A percentile compares a stretch with the other conserved stretches of the same genome.
These are phyloP conservation scores for Ophthalmolycus amberensis DNA, from an alignment of 2,113 vertebrate genomes.

Conservation along the genomic window DNA sequence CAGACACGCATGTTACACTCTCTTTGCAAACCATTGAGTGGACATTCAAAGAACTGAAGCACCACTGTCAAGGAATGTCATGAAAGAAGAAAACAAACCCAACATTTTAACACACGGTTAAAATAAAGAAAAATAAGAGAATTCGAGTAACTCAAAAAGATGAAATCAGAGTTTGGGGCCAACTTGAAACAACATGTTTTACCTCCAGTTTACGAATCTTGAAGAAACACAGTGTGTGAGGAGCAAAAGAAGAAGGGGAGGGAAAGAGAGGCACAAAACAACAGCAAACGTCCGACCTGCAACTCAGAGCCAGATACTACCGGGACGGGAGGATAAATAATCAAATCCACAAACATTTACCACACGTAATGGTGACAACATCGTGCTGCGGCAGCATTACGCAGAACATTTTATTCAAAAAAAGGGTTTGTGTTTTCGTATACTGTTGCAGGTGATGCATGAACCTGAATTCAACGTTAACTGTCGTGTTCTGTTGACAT, in stretches of 20 bases:
- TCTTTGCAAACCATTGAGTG: background rate
- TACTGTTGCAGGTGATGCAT: background rate
- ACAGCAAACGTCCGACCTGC: conserved; percentile 22
- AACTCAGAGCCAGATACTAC: conserved; percentile 17
- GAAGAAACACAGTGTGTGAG: conserved; percentile 71
- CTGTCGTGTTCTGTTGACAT: background rate
- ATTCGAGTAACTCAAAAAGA: conserved; percentile 15
- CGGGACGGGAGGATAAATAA: conserved; percentile 6
- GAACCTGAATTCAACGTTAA: background rate
- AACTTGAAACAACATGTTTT: conserved; percentile 73
- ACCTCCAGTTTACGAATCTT: conserved; percentile 89
- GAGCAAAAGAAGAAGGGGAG: conserved; percentile 72
- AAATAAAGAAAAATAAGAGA: background rate
- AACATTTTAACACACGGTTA: background rate
- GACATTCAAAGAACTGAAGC: conserved; percentile 5
- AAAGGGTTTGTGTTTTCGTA: background rate
- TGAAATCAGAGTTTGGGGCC: conserved; percentile 19
- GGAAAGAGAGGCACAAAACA: conserved; percentile 73
- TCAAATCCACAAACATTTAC: background rate
- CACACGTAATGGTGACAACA: background rate
- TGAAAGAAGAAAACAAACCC: background rate
- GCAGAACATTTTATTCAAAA: background rate
- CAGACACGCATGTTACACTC: background rate
- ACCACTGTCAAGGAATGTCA: conserved; percentile 14
- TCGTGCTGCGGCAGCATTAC: background rate